Conservation (phyloP, 2,888 invertebrate species). For the Atethmia centrago region DNA sequence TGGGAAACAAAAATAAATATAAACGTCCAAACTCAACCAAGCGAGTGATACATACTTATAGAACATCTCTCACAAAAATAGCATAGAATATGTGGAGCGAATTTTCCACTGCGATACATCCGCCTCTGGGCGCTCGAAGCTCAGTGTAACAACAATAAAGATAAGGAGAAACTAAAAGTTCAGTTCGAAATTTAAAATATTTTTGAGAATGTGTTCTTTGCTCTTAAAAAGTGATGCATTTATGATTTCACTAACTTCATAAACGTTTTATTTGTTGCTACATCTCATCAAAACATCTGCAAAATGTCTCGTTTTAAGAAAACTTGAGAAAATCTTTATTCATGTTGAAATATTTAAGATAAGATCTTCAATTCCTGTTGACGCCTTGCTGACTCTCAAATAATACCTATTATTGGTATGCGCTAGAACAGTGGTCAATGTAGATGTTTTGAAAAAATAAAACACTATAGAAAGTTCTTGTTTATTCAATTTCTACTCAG, state of each 20-base stretch:
- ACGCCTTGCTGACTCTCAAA: not conserved
- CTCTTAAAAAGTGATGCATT: not conserved
- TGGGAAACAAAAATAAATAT: slow-evolving; percentile 22
- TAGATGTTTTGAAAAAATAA: not conserved
- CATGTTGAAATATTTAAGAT: not conserved
- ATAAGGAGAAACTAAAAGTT: slow-evolving; percentile 47
- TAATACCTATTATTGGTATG: not conserved
- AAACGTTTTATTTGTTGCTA: not conserved
- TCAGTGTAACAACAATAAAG: slow-evolving; percentile 55
- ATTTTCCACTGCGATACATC: slow-evolving; percentile 68
- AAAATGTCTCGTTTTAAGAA: not conserved
- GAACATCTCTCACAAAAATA: slow-evolving; percentile 65
- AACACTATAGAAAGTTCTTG: not conserved
- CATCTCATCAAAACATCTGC: not conserved
- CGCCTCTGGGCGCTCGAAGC: slow-evolving; percentile 50
- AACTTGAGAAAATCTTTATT: not conserved
- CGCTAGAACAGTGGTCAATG: too few species aligned
- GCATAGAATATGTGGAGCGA: slow-evolving; percentile 57
- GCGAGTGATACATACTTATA: slow-evolving; percentile 52
- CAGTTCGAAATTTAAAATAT: slow-evolving; percentile 14
- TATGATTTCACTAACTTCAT: not conserved
- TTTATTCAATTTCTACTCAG: not conserved
- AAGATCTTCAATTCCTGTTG: not conserved
- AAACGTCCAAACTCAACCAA: slow-evolving; percentile 35
- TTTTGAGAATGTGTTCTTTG: not conserved